These are phyloP conservation scores for Heteromurus nitidus DNA, from an alignment of 2,888 invertebrate genomes.

Conservation along the genomic window DNA sequence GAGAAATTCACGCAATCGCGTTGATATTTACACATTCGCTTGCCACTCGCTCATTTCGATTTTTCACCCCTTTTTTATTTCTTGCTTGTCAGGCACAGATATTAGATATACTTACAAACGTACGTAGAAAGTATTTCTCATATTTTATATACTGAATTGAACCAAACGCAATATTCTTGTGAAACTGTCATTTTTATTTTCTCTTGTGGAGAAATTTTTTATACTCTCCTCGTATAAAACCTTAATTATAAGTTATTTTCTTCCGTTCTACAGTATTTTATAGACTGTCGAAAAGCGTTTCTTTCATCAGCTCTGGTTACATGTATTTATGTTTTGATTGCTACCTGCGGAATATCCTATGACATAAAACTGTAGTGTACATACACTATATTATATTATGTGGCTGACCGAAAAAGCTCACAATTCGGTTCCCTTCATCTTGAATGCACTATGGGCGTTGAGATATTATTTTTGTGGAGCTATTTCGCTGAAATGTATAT, in stretches of 20 bases:
- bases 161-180: slow-evolving; percentile 24
- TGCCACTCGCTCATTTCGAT: too few relatives aligned
- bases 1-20: too few relatives aligned
- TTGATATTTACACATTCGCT: too few relatives aligned
- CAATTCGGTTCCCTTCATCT: neutral
- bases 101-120: too few relatives aligned
- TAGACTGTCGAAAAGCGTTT: slow-evolving; percentile 53
- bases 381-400: neutral
- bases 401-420: too few relatives aligned
- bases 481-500: slow-evolving; percentile 16
- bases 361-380: neutral
- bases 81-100: neutral
- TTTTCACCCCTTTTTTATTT: neutral
- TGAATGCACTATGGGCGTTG: slow-evolving; percentile 7
- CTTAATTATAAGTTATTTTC: slow-evolving; percentile 63
- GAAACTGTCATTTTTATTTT: slow-evolving; percentile 56
- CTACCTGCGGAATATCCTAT: neutral
- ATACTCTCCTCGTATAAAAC: slow-evolving; percentile 27
- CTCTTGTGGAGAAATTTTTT: slow-evolving; percentile 31
- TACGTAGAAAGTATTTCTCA: too few relatives aligned
- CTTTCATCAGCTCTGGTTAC: slow-evolving; percentile 55
- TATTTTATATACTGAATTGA: slow-evolving; percentile 2
- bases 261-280: slow-evolving; percentile 50
- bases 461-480: slow-evolving; percentile 17
- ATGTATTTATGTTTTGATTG: slow-evolving; percentile 46